A percentile compares a stretch with the other conserved stretches of the same genome.
Evolutionary conservation across 2,797 vertebrate genomes (phyloP).

Genomic region (Delichon dasypus): DNA sequence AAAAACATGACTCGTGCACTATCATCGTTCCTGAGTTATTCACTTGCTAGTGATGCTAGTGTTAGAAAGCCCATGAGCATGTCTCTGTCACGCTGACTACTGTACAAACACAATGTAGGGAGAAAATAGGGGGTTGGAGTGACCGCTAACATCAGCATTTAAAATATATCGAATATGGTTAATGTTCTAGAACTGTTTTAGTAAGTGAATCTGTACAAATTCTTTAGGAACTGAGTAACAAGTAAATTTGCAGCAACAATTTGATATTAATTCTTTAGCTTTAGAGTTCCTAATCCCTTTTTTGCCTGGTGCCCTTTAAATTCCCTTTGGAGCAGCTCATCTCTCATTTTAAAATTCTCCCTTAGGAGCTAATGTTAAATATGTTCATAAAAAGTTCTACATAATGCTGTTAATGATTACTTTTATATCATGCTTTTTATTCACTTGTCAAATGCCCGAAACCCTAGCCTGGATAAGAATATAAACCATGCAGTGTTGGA

Average conservation of each 20-base stretch:
- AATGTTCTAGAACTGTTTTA: background rate
- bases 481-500: background rate
- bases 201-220: background rate
- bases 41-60: background rate
- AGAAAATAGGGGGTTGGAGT: background rate
- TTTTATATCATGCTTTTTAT: background rate
- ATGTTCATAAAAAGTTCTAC: background rate
- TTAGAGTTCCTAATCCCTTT: background rate
- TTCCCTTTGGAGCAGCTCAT: background rate
- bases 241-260: background rate
- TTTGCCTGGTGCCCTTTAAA: background rate
- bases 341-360: background rate
- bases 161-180: background rate
- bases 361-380: background rate
- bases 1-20: background rate
- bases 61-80: background rate
- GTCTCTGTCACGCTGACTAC: background rate
- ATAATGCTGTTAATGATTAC: background rate
- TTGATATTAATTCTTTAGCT: background rate
- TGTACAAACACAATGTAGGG: background rate
- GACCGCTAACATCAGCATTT: background rate
- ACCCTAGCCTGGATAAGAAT: background rate
- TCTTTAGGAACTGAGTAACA: background rate
- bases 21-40: background rate
- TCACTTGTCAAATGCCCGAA: background rate